phyloP scores from a whole-genome alignment of 2,888 invertebrate genomes.

The Ichneumon xanthorius region DNA sequence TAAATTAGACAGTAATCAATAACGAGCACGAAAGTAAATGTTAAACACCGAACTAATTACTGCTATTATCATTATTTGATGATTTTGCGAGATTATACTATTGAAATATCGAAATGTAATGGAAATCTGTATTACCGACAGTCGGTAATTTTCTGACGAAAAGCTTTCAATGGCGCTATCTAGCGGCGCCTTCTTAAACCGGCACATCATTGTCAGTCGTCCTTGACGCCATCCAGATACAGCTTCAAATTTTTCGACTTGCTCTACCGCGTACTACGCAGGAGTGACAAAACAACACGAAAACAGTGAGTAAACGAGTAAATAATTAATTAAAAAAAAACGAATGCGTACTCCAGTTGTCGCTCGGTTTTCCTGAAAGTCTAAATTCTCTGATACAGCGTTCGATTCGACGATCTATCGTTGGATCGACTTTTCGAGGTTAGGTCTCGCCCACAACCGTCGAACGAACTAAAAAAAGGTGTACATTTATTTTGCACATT shows the following conservation, averaged over 20 bases:
- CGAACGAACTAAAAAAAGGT: conserved; percentile 29
- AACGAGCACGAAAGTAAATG: not conserved
- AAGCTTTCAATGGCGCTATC: not conserved
- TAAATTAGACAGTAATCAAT: not conserved
- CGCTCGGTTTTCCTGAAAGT: not conserved
- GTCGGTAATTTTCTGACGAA: not conserved
- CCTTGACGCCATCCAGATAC: not conserved
- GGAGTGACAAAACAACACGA: conserved; percentile 1
- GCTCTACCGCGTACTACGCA: conserved; percentile 36
- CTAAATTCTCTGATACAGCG: not conserved
- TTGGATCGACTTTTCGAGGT: conserved; percentile 59
- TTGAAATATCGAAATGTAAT: not conserved
- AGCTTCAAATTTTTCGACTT: not conserved
- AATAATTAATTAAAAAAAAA: not conserved
- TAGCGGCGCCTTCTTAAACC: not conserved
- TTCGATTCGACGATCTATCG: not conserved
- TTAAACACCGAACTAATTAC: not conserved
- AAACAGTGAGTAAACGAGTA: not conserved
- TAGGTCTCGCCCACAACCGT: conserved; percentile 28
- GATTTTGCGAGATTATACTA: not conserved
- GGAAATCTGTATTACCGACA: not conserved
- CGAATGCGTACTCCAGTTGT: not conserved
- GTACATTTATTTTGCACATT: too few species aligned
- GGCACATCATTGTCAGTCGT: not conserved
- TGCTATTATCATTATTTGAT: not conserved